A percentile compares a stretch with the other conserved stretches of the same genome.
Conservation (phyloP, 1,140 invertebrate genomes). For the Listronotus bonariensis region DNA sequence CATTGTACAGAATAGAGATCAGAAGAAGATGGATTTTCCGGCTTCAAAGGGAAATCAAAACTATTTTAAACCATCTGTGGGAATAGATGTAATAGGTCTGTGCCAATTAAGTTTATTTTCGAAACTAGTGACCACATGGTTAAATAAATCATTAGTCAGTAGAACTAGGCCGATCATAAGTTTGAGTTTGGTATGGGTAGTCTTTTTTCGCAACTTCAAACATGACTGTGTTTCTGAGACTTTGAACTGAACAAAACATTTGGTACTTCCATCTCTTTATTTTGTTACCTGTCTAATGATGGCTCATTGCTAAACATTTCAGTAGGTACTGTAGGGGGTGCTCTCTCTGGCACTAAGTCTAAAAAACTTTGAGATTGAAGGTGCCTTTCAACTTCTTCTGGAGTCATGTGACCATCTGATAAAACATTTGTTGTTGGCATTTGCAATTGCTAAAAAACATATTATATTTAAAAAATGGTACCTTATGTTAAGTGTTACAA, state of each 20-base stretch:
- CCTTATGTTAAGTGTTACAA: no score
- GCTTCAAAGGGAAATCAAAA: no score
- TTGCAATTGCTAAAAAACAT: conserved; percentile 43
- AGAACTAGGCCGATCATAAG: background rate
- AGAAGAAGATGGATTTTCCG: no score
- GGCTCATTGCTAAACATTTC: conserved; percentile 94
- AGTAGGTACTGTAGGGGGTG: conserved; percentile 84
- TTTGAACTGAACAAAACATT: background rate
- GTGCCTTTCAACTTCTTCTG: conserved; percentile 88
- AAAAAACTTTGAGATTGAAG: conserved; percentile 83
- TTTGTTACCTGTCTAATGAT: conserved; percentile 73
- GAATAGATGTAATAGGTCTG: no score
- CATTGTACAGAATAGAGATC: no score
- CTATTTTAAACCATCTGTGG: no score
- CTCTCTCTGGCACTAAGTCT: conserved; percentile 81
- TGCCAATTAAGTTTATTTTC: no score
- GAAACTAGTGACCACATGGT: no score
- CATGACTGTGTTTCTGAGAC: no score
- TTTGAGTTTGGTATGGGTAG: no score
- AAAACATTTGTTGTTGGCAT: conserved; percentile 56
- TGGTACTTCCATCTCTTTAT: conserved; percentile 7
- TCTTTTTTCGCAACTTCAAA: background rate
- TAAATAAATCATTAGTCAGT: no score
- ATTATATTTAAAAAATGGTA: no score
- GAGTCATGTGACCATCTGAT: conserved; percentile 84